phyloP scores from a whole-genome alignment of 2,797 vertebrate species.

The Petrocephalus sullivani region DNA sequence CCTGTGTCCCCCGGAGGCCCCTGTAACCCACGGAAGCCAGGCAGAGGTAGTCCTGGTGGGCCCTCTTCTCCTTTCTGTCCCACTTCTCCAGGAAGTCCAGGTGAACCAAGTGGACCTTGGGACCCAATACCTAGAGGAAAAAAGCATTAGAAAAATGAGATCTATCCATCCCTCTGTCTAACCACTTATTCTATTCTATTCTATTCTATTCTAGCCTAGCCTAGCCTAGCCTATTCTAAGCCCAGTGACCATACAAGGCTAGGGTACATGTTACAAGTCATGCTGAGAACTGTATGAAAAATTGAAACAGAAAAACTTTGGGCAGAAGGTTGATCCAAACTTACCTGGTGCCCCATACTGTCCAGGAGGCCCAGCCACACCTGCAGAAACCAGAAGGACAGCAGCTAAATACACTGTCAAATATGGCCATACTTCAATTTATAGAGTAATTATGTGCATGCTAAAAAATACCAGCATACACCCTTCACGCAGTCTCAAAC shows the following conservation, averaged over 20 bases:
- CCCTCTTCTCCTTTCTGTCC: conserved; percentile 65
- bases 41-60: conserved; percentile 34
- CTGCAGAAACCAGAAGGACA: conserved; percentile 38
- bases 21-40: conserved; percentile 28
- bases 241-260: not conserved
- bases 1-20: conserved; percentile 47
- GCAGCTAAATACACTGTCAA: not conserved
- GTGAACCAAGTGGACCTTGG: conserved; percentile 68
- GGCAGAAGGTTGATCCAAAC: conserved; percentile 16
- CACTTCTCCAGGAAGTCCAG: conserved; percentile 81
- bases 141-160: not conserved
- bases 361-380: conserved; percentile 74
- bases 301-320: not conserved
- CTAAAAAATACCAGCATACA: not conserved
- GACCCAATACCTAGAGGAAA: conserved; percentile 56
- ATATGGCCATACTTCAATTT: not conserved
- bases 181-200: not conserved
- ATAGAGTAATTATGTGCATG: not conserved
- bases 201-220: not conserved
- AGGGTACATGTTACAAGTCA: not conserved
- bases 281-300: not conserved
- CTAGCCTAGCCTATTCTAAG: not conserved
- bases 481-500: not conserved
- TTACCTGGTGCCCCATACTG: conserved; percentile 71
- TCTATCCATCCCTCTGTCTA: not conserved